A percentile compares a stretch with the other conserved stretches of the same genome.
Evolutionary conservation across 2,113 vertebrate genomes (phyloP).

Genomic region (Mohoua ochrocephala): DNA sequence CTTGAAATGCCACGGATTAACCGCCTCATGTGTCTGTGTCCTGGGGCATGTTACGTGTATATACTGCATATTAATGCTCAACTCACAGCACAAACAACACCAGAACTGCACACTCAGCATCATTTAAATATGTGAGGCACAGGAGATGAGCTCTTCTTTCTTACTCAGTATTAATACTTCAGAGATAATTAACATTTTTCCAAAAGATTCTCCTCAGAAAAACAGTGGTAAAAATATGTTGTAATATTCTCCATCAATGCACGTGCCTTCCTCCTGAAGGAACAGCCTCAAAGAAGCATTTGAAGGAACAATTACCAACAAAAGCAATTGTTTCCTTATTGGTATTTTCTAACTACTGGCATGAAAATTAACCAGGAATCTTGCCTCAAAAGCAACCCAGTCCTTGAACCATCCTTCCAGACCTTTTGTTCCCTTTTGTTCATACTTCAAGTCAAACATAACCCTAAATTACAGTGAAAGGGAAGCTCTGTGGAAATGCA

Average conservation of each 20-base stretch:
- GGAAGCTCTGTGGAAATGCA: background rate
- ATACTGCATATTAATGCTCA: background rate
- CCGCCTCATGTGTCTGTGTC: background rate
- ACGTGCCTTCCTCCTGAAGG: conserved; percentile 42
- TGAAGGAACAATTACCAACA: conserved; percentile 48
- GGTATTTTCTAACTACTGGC: conserved; percentile 7
- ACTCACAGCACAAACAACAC: background rate
- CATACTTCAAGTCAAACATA: background rate
- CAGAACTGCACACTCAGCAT: background rate
- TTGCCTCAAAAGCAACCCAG: conserved; percentile 23
- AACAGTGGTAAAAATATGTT: conserved; percentile 14
- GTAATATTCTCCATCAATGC: conserved; percentile 40
- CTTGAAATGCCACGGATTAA: background rate
- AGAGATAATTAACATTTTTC: background rate
- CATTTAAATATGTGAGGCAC: background rate
- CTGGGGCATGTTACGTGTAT: background rate
- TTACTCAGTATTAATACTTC: background rate
- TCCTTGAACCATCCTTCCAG: background rate
- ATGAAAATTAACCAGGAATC: background rate
- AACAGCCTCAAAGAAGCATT: conserved; percentile 24
- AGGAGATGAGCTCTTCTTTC: background rate
- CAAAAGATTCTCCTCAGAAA: conserved; percentile 44
- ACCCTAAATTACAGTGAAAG: background rate
- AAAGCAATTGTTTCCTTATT: conserved; percentile 57
- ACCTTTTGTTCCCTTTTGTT: background rate